Evolutionary conservation across 2,888 invertebrate genomes (phyloP), one percentile per base, ranked within the genome.

Genomic region (Enoplolaimus lenunculus): DNA sequence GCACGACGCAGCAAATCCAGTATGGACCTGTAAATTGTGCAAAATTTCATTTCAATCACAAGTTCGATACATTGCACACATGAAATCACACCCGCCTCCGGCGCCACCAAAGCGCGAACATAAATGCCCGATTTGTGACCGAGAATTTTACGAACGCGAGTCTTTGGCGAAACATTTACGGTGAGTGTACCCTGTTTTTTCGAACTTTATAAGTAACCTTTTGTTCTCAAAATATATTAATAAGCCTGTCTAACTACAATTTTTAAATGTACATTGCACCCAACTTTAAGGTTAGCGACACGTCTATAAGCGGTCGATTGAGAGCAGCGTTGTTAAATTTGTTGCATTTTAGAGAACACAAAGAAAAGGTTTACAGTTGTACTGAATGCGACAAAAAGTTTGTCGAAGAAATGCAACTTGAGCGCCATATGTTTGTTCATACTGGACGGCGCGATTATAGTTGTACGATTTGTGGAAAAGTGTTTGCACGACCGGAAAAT

Each of bases 341-440:
- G n/a, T n/a, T n/a, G n/a, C 34, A 7, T 33, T 66, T 66, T 31
- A 66, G 67, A 34, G 67, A 66, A 28, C 70, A 70, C 30, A 31
- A 65, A n/a, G 30, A 45, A 21, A 7, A n/a, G 2, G 35, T 70
- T 3, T 68, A 33, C 29, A 26, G 33, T 21, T 70, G 70, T 35
- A 2, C 70, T 2, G 70, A 70, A 30, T 70, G 70, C 60, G 70
- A 70, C 35, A 70, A 70, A 30, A 70, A 70, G 34, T 70, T 70
- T 33, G 65, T 60, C 29, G 66, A 68, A 13, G 70, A 70, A 31
- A 28, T 34, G 7, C 59, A 33, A 2, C 30, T 70, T 2, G 64
- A 59, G 26, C 31, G 35, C 13, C 70, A 70, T 33, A 31, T 70
- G 66, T n/a, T 30, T 3, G 21, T 30, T 3, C 70, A 70, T 70